Conservation (phyloP, 2,113 vertebrate genomes). For the Elgaria multicarinata region DNA sequence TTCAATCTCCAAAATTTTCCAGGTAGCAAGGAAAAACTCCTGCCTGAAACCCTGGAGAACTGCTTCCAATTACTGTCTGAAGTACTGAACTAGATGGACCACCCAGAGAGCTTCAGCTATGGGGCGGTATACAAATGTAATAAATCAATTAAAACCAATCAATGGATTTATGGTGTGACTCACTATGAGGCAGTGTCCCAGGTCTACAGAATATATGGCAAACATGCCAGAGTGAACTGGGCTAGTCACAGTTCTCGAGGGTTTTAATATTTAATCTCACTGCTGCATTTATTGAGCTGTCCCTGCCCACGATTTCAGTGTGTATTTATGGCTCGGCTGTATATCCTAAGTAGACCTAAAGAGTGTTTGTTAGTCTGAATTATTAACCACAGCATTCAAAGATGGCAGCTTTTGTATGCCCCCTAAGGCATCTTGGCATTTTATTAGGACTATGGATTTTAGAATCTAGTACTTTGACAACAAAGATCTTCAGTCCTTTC, state of each 20-base stretch:
- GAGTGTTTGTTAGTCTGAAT: neutral
- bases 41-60: too few relatives aligned
- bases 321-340: neutral
- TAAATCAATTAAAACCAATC: too few relatives aligned
- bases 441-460: neutral
- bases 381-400: neutral
- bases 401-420: neutral
- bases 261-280: slow-evolving; percentile 1
- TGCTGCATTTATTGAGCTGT: neutral
- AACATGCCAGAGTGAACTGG: neutral
- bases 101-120: too few relatives aligned
- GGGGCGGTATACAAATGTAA: too few relatives aligned
- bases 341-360: neutral
- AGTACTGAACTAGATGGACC: too few relatives aligned
- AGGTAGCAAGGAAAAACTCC: too few relatives aligned
- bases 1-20: too few relatives aligned
- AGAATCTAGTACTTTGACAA: neutral
- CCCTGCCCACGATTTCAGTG: neutral
- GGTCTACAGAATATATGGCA: too few relatives aligned
- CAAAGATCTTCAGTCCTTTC: neutral
- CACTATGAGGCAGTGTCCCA: too few relatives aligned
- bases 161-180: too few relatives aligned
- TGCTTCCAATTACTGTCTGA: too few relatives aligned
- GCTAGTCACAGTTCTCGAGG: neutral
- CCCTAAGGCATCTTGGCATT: neutral